phyloP scores from a whole-genome alignment of 2,113 vertebrate species.

The Synchiropus splendidus region DNA sequence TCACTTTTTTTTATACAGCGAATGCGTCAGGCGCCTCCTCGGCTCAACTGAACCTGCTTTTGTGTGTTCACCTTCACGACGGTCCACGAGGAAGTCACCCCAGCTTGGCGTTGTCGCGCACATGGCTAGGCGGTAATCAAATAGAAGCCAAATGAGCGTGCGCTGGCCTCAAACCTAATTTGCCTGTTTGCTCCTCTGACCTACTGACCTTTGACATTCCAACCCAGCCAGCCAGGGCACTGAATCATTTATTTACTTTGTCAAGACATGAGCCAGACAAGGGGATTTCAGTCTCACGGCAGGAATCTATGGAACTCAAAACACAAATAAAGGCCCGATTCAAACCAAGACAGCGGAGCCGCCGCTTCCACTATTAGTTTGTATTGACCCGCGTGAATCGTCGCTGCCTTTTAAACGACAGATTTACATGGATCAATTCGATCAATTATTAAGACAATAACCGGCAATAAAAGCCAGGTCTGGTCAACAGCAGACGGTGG shows the following conservation, averaged over 20 bases:
- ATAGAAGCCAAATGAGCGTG: constrained; percentile 46
- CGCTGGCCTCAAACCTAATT: constrained; percentile 62
- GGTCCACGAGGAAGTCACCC: too few relatives aligned
- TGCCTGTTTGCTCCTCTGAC: constrained; percentile 51
- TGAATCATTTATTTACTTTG: constrained; percentile 63
- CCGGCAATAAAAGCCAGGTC: constrained; percentile 17
- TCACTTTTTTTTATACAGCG: too few relatives aligned
- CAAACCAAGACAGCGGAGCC: constrained; percentile 39
- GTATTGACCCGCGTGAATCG: constrained; percentile 35
- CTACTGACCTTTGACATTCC: constrained; percentile 59
- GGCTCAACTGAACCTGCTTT: too few relatives aligned
- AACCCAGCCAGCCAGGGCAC: constrained; percentile 32
- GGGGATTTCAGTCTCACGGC: constrained; percentile 29
- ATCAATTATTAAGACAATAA: constrained; percentile 50
- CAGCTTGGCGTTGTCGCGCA: constrained; percentile 11
- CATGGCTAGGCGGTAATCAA: constrained; percentile 51
- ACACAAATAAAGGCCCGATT: constrained; percentile 47
- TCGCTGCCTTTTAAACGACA: constrained; percentile 30
- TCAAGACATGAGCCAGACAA: constrained; percentile 55
- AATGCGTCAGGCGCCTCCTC: too few relatives aligned
- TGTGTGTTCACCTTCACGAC: too few relatives aligned
- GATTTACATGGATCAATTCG: constrained; percentile 37
- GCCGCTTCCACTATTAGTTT: constrained; percentile 27
- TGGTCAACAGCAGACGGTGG: constrained; percentile 24
- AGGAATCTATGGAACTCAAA: constrained; percentile 44